Percentiles rank a stretch among this genome's conserved stretches.
These are phyloP conservation scores for Trichogramma dendrolimi DNA, from an alignment of 2,888 invertebrate genomes.

Conservation along the genomic window DNA sequence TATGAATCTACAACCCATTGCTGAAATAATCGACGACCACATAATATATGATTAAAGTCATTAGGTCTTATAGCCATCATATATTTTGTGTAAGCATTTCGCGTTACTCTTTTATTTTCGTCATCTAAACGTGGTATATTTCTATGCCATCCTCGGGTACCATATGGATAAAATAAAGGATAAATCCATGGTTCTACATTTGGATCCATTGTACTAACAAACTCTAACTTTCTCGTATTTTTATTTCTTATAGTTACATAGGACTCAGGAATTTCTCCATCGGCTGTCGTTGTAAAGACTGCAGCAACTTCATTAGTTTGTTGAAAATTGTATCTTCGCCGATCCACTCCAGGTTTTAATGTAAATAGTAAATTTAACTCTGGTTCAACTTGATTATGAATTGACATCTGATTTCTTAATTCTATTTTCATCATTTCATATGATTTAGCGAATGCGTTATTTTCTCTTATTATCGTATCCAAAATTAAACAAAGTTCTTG, in stretches of 20 bases:
- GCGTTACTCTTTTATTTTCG: neutral
- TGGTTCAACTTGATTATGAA: conserved; percentile 6
- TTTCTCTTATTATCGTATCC: conserved; percentile 24
- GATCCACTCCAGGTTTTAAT: conserved; percentile 29
- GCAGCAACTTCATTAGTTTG: conserved; percentile 31
- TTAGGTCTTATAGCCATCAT: neutral
- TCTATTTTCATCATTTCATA: conserved; percentile 31
- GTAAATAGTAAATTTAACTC: conserved; percentile 29
- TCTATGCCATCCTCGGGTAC: conserved; percentile 27
- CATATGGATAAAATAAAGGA: conserved; percentile 31
- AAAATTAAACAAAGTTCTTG: conserved; percentile 11
- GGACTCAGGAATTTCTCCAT: conserved; percentile 32
- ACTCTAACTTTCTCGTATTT: conserved; percentile 23
- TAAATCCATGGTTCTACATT: conserved; percentile 32
- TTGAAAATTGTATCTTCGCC: conserved; percentile 30
- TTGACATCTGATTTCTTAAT: conserved; percentile 18
- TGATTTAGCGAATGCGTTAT: conserved; percentile 28
- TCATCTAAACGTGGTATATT: conserved; percentile 15
- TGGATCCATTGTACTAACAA: conserved; percentile 30
- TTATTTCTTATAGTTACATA: conserved; percentile 26
- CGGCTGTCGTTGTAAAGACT: conserved; percentile 28
- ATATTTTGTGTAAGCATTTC: conserved; percentile 9
- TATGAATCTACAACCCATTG: conserved; percentile 27
- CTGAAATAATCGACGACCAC: conserved; percentile 24
- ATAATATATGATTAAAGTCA: conserved; percentile 15